Percentiles rank a stretch among this genome's conserved stretches.
phyloP scores from a whole-genome alignment of 1,140 invertebrate genomes.

The Batillaria attramentaria region DNA sequence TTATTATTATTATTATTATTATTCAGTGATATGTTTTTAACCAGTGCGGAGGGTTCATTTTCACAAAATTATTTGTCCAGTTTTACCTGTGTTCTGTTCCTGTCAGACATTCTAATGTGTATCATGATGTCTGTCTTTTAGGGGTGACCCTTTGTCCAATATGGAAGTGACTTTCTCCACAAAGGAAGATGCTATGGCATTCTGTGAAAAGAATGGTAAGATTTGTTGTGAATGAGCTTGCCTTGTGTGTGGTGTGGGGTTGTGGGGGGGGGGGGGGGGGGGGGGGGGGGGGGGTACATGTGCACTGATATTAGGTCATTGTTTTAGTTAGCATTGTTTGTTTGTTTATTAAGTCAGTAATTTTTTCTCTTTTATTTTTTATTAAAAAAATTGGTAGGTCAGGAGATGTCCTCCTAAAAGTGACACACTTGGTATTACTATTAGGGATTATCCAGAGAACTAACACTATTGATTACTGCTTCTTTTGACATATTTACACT shows the following conservation, averaged over 20 bases:
- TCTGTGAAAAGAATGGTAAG: conserved; percentile 93
- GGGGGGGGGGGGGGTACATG: not conserved
- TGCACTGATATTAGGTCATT: not conserved
- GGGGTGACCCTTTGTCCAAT: conserved; percentile 96
- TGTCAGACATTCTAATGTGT: too few species aligned
- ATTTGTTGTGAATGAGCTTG: not conserved
- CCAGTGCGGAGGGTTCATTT: too few species aligned
- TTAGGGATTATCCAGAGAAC: not conserved
- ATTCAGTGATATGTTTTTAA: too few species aligned
- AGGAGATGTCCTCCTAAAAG: too few species aligned
- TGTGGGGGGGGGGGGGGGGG: not conserved
- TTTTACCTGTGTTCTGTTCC: too few species aligned
- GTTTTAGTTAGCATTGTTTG: not conserved
- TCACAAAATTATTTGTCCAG: too few species aligned
- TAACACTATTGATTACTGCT: too few species aligned
- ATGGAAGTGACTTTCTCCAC: conserved; percentile 84
- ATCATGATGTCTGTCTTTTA: too few species aligned
- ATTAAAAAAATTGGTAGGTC: not conserved
- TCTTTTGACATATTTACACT: not conserved
- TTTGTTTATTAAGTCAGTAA: not conserved
- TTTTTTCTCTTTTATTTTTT: not conserved
- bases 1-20: too few species aligned
- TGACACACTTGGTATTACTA: too few species aligned
- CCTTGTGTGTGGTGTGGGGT: not conserved
- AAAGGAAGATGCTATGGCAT: conserved; percentile 90